Evolutionary conservation across 1,140 invertebrate genomes (phyloP), one percentile per base, ranked within the genome.

Genomic region (Formica selysi): DNA sequence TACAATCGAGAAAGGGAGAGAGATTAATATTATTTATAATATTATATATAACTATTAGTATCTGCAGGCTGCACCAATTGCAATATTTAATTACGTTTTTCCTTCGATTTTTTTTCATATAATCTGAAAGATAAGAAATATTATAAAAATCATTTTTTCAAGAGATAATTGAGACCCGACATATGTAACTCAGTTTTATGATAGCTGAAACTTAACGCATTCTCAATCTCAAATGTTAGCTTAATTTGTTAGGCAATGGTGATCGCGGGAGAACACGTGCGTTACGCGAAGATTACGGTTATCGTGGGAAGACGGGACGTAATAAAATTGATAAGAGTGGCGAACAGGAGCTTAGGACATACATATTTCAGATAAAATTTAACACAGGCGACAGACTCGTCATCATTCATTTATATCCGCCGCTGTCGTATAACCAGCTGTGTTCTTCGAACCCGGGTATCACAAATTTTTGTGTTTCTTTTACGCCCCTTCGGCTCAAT

Each of bases 331-430:
- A 61, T 44, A 61, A 83, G 61, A 83, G 68, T 36, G 68, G n/a
- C 57, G 38, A 48, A 57, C 3, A 67, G 67, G 26, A 19, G 67
- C 19, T 44, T 32, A 71, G 32, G 51, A 59, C 38, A 70, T 70
- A 83, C 26, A 74, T 83, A 83, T 83, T 62, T 81, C 67, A 62
- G 51, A 41, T 83, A 48, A 44, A 81, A 83, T 83, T 83, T 32
- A 83, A 70, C 68, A 13, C n/a, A 70, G 38, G n/a, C 41, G 48
- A 48, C 68, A 29, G 68, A 74, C 32, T 68, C 68, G 57, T 74
- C 79, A 74, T 83, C 79, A 83, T 83, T 83, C 79, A 74, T 54
- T 51, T 74, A 70, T 54, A 70, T 73, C 80, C 79, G 38, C 22
- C 64, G 70, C 48, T 62, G 59, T 64, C 79, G 38, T 36, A 76